Percentiles rank a stretch among this genome's conserved stretches.
Evolutionary conservation across 2,888 invertebrate genomes (phyloP).

Genomic region (Machimus atricapillus): DNA sequence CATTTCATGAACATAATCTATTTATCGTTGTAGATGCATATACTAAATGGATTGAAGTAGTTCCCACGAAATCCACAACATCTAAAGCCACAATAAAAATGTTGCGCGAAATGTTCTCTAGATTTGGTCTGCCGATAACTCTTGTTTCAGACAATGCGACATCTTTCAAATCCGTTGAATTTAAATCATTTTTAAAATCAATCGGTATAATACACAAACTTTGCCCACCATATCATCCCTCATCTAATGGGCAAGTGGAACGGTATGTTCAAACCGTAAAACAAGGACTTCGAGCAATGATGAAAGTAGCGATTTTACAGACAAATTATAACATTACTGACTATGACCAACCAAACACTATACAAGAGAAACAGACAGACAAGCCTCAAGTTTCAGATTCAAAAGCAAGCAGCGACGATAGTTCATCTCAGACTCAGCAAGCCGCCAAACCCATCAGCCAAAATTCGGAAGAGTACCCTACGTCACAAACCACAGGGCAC

Average conservation of each 20-base stretch:
- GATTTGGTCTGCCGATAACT: conserved; percentile 45
- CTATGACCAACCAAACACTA: background rate
- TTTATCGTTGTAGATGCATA: conserved; percentile 57
- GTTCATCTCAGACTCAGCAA: background rate
- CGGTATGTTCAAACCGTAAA: conserved; percentile 49
- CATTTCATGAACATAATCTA: conserved; percentile 47
- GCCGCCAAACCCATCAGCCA: background rate
- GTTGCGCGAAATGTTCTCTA: conserved; percentile 47
- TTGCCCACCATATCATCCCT: conserved; percentile 34
- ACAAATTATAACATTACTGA: background rate
- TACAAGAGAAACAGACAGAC: background rate
- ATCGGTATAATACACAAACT: conserved; percentile 24
- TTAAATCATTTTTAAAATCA: conserved; percentile 31
- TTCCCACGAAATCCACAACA: conserved; percentile 48
- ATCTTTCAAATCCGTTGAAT: conserved; percentile 40
- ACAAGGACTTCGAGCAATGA: background rate
- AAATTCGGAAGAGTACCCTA: background rate
- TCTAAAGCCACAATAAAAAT: conserved; percentile 45
- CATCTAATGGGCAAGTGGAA: conserved; percentile 50
- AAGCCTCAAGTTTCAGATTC: background rate
- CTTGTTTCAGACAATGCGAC: conserved; percentile 43
- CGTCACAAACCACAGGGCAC: background rate
- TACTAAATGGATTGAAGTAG: conserved; percentile 61
- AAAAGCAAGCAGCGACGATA: background rate
- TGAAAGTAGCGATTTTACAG: background rate